Evolutionary conservation across 2,113 vertebrate genomes (phyloP), one percentile per base, ranked within the genome.

Genomic region (Formicarius rufipectus): DNA sequence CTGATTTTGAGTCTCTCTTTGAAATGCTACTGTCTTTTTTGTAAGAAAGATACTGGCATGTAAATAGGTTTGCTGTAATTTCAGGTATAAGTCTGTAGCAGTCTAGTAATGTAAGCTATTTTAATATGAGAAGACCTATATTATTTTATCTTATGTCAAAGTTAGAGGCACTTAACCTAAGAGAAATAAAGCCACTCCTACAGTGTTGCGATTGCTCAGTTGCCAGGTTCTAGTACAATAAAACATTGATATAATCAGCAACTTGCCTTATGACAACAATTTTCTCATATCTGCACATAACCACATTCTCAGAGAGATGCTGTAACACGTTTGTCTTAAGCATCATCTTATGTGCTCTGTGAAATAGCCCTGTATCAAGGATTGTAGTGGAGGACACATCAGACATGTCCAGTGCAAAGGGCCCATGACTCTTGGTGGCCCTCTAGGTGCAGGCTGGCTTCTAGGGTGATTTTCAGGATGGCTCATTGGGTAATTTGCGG

Each of bases 171-270:
- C n/a, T 87, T 79, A 56, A 59, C 13, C 72, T 75, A 72, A 87
- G 47, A 59, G 12, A 81, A 78, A 72, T 40, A 71, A 93, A 64
- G 27, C 30, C 49, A 30, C 56, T 68, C 23, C 44, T 77, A 10
- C 1, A 5, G 21, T 9, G 4, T 45, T 68, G 44, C 0, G 0
- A 8, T 39, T 49, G 53, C 45, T 40, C 40, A 22, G 17, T 4
- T 49, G 69, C 22, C 71, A 74, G 37, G 13, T 31, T 79, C 35
- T 37, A 45, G 27, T 55, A 14, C 18, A 37, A 24, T 33, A 78
- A 87, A 89, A 30, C 22, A 18, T 37, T 18, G 30, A 40, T 63
- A 52, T 12, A 82, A 92, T 14, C 1, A 1, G 42, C 30, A 80
- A 28, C 63, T 79, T 85, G 66, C 68, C 47, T 89, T 91, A 14